Percentiles rank a stretch among this genome's conserved stretches.
Conservation (phyloP, 1,140 invertebrate species). For the Papilio polyxenes region DNA sequence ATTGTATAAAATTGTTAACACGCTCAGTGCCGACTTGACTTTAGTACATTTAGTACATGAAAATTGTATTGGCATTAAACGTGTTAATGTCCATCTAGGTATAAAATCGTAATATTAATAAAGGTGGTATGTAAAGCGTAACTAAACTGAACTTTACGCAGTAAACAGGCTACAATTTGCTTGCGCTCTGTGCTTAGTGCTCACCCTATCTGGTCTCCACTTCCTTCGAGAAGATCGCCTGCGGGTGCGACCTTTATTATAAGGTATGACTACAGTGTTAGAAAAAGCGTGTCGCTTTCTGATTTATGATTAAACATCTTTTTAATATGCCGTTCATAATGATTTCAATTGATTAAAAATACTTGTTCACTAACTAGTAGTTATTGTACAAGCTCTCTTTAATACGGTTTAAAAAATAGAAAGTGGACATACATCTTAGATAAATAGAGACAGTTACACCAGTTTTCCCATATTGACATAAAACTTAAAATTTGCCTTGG, state of each 20-base stretch:
- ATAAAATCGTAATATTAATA: background rate
- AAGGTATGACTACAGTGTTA: background rate
- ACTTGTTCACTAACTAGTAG: too few species aligned
- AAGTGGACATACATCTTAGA: too few species aligned
- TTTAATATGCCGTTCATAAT: background rate
- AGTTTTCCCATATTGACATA: too few species aligned
- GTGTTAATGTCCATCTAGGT: background rate
- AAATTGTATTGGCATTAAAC: too few species aligned
- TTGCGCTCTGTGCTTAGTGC: slow-evolving; percentile 45
- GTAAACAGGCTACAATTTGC: slow-evolving; percentile 46
- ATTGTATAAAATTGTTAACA: too few species aligned
- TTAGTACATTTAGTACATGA: too few species aligned
- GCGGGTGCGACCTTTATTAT: slow-evolving; percentile 39
- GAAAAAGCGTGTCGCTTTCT: background rate
- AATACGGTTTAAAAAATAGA: too few species aligned
- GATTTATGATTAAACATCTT: background rate
- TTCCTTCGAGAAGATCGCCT: slow-evolving; percentile 25
- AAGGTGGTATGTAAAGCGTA: slow-evolving; percentile 4
- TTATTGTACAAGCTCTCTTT: too few species aligned
- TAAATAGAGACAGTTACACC: too few species aligned
- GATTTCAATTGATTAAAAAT: too few species aligned
- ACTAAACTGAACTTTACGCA: slow-evolving; percentile 28
- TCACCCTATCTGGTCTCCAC: slow-evolving; percentile 42
- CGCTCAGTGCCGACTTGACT: too few species aligned
- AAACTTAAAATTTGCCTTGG: too few species aligned